Conservation (phyloP, 2,888 invertebrate genomes). For the Drosophila flavopinicola region DNA sequence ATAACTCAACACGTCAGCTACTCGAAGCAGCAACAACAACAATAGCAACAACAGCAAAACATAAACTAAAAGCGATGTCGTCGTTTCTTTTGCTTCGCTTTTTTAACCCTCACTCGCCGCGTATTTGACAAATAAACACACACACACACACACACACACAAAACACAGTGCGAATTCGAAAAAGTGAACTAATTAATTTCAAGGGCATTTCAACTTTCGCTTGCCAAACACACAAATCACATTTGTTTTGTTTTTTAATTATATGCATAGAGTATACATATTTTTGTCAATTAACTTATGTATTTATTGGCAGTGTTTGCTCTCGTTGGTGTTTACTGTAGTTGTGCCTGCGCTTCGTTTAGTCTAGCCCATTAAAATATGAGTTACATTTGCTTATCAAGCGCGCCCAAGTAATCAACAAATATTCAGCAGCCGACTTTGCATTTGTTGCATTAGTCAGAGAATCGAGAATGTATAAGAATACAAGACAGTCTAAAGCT, state of each 20-base stretch:
- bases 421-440: conserved; percentile 28
- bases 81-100: conserved; percentile 32
- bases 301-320: neutral
- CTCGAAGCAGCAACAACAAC: conserved; percentile 26
- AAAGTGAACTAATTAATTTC: conserved; percentile 61
- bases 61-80: conserved; percentile 24
- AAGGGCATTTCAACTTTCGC: conserved; percentile 55
- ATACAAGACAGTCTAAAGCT: neutral
- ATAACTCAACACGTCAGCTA: conserved; percentile 81
- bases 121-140: conserved; percentile 47
- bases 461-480: conserved; percentile 15
- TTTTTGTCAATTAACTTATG: neutral
- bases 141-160: neutral
- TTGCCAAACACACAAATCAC: conserved; percentile 18
- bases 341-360: neutral
- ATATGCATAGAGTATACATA: neutral
- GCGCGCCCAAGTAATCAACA: conserved; percentile 29
- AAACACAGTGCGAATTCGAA: conserved; percentile 40
- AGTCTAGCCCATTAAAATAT: neutral
- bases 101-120: conserved; percentile 25
- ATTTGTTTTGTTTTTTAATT: neutral
- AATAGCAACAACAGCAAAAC: conserved; percentile 15
- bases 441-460: conserved; percentile 58
- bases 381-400: conserved; percentile 38
- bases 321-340: conserved; percentile 19